Percentiles rank a stretch among this genome's conserved stretches.
phyloP scores from a whole-genome alignment of 92 coral and sea anemone species.

The Scolanthus callimorphus region DNA sequence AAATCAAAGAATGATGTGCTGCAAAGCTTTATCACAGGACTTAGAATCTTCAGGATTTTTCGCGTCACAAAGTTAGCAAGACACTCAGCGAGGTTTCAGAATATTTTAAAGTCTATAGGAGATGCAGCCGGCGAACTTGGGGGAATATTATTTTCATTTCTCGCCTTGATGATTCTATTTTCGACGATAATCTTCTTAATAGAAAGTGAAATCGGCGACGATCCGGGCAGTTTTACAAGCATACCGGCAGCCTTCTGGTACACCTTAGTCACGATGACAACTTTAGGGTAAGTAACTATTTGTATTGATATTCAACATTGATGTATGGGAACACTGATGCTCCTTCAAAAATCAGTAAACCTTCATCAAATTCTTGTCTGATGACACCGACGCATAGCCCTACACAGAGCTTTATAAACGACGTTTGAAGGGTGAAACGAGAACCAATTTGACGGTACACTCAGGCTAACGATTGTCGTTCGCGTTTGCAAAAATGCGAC shows the following conservation, averaged over 20 bases:
- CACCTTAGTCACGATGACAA: conserved; percentile 84
- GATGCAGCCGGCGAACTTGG: too few relatives aligned
- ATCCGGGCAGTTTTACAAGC: conserved; percentile 36
- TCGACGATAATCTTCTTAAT: conserved; percentile 51
- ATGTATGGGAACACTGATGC: too few relatives aligned
- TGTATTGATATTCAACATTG: too few relatives aligned
- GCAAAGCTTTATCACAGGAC: conserved; percentile 37
- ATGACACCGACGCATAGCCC: too few relatives aligned
- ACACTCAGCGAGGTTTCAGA: conserved; percentile 68
- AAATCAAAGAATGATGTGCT: conserved; percentile 33
- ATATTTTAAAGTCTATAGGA: conserved; percentile 41
- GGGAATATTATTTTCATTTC: conserved; percentile 72
- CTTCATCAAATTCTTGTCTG: too few relatives aligned
- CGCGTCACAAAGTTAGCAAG: conserved; percentile 75
- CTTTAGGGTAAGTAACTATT: conserved; percentile 79
- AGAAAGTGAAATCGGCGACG: conserved; percentile 29
- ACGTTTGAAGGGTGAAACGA: too few relatives aligned
- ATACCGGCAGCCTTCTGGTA: conserved; percentile 84
- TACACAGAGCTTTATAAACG: too few relatives aligned
- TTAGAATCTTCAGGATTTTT: conserved; percentile 65
- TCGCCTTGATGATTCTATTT: conserved; percentile 62
- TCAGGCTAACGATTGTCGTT: too few relatives aligned
- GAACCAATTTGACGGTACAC: too few relatives aligned
- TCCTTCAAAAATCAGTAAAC: too few relatives aligned
- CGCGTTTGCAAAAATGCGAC: too few relatives aligned